These are phyloP conservation scores for Conomelus anceps DNA, from an alignment of 2,888 invertebrate species.

Conservation along the genomic window DNA sequence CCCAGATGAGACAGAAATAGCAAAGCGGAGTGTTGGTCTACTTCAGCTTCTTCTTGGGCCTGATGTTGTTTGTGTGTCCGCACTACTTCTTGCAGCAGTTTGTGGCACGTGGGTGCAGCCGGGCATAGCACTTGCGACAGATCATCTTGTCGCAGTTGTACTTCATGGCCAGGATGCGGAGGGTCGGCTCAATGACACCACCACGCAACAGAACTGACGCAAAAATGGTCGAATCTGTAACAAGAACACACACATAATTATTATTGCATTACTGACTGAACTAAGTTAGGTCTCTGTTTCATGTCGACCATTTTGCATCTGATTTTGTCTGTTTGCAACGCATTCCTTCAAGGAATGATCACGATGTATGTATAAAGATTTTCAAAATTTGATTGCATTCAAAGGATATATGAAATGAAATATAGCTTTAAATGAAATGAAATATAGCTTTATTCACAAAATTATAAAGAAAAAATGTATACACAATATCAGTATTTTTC, in stretches of 20 bases:
- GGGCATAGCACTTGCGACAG: constrained; percentile 98
- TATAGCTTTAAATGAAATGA: too few species aligned
- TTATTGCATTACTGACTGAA: neutral
- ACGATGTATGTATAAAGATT: too few species aligned
- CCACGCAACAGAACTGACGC: constrained; percentile 90
- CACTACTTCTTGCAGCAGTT: constrained; percentile 99
- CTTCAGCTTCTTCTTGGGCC: constrained; percentile 99
- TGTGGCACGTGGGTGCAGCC: constrained; percentile 96
- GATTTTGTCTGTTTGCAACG: too few species aligned
- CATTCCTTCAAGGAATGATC: too few species aligned
- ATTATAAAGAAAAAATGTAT: too few species aligned
- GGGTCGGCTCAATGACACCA: constrained; percentile 96
- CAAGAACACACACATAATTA: constrained; percentile 10
- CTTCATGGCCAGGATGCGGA: constrained; percentile 94
- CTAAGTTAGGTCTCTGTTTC: too few species aligned
- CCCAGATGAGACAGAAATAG: neutral
- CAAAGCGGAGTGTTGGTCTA: constrained; percentile 47
- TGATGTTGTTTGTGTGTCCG: constrained; percentile 98
- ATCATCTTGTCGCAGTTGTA: constrained; percentile 99
- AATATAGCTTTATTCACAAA: too few species aligned
- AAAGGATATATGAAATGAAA: too few species aligned
- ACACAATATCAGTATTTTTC: too few species aligned
- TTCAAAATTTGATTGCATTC: too few species aligned
- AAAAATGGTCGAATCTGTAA: constrained; percentile 83
- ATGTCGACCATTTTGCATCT: too few species aligned